These are phyloP conservation scores for Hemaris fuciformis DNA, from an alignment of 2,888 invertebrate genomes.

Conservation along the genomic window DNA sequence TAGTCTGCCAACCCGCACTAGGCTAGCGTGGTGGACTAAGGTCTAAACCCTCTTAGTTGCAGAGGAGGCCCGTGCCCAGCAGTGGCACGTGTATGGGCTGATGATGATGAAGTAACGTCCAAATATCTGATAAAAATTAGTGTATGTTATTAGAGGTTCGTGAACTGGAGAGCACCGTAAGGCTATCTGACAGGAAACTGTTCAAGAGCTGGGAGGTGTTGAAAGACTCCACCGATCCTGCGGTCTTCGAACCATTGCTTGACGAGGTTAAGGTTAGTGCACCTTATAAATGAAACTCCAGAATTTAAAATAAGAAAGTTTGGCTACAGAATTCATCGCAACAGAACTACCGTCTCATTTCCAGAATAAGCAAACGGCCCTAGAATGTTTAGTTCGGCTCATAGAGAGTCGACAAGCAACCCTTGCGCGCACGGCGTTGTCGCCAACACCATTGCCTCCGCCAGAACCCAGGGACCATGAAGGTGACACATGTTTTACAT, in stretches of 20 bases:
- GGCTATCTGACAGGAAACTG: conserved; percentile 66
- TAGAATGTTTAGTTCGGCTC: conserved; percentile 61
- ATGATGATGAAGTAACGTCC: too few species aligned
- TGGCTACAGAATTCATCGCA: too few species aligned
- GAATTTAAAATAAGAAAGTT: too few species aligned
- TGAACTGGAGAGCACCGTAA: conserved; percentile 64
- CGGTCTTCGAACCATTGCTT: conserved; percentile 59
- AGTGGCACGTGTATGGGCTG: too few species aligned
- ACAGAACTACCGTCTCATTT: too few species aligned
- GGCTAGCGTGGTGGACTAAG: too few species aligned
- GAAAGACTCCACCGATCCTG: conserved; percentile 57
- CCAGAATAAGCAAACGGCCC: conserved; percentile 64
- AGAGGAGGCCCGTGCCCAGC: too few species aligned
- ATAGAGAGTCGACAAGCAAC: conserved; percentile 52
- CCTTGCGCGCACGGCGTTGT: conserved; percentile 30
- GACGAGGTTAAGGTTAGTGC: conserved; percentile 59
- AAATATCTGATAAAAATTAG: too few species aligned
- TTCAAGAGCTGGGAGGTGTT: conserved; percentile 69
- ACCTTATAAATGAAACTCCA: too few species aligned
- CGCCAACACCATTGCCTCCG: conserved; percentile 54
- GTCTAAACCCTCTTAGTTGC: too few species aligned
- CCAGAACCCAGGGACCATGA: conserved; percentile 43
- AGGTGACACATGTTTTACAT: conserved; percentile 27
- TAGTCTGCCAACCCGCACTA: too few species aligned
- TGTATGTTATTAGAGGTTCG: conserved; percentile 50